phyloP scores from a whole-genome alignment of 1,140 invertebrate species.

The Caenorhabditis elegans region DNA sequence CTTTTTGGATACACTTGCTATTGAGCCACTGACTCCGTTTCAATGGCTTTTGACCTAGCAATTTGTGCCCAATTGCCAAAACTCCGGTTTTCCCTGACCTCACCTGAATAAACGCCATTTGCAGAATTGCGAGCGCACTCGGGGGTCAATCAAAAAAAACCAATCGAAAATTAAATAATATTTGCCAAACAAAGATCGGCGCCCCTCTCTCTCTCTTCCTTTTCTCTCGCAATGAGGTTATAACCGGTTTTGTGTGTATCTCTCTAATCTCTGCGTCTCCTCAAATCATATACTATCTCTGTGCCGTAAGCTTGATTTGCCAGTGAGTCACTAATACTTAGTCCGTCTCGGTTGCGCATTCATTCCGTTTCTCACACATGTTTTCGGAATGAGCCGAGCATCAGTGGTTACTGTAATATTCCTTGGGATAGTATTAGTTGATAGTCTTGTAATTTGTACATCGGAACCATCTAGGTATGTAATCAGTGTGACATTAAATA shows the following conservation, averaged over 20 bases:
- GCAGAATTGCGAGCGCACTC: too few species aligned
- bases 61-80: too few species aligned
- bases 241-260: background rate
- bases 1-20: too few species aligned
- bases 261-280: background rate
- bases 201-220: background rate
- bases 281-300: background rate
- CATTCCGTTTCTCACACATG: background rate
- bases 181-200: background rate
- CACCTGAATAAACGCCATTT: too few species aligned
- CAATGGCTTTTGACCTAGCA: too few species aligned
- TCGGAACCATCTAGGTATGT: too few species aligned
- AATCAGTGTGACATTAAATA: too few species aligned
- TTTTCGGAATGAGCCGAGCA: background rate
- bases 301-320: background rate
- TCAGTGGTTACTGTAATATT: background rate
- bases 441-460: too few species aligned
- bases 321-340: slow-evolving; percentile 21
- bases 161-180: background rate
- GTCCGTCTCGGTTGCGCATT: background rate
- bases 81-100: too few species aligned
- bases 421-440: too few species aligned
- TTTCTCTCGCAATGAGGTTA: background rate
- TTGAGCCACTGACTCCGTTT: too few species aligned
- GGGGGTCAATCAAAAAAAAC: too few species aligned